Evolutionary conservation across 2,888 invertebrate species (phyloP).

Genomic region (Eledone cirrhosa): DNA sequence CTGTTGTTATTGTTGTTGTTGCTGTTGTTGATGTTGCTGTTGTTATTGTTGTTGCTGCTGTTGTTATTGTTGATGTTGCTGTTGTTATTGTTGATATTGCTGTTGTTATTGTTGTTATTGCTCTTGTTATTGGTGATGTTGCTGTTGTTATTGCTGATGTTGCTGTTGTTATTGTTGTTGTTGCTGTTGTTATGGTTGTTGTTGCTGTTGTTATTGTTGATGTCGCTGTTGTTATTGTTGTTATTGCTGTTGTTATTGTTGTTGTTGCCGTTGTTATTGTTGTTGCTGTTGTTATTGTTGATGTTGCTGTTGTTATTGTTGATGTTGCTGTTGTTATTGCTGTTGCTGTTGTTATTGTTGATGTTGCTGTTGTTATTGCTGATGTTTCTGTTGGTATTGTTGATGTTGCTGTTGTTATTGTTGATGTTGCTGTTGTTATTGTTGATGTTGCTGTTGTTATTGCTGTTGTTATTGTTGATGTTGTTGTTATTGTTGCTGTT

Average conservation of each 20-base stretch:
- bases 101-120: too few relatives aligned
- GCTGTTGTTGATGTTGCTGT: not conserved
- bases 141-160: too few relatives aligned
- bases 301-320: not conserved
- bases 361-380: too few relatives aligned
- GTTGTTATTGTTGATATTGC: too few relatives aligned
- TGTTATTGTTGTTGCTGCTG: slow-evolving; percentile 3
- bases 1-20: slow-evolving; percentile 9
- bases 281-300: not conserved
- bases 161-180: not conserved
- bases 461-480: too few relatives aligned
- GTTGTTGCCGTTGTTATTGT: not conserved
- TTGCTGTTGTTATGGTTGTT: too few relatives aligned
- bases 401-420: too few relatives aligned
- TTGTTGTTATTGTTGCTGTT: too few relatives aligned
- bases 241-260: not conserved
- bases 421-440: too few relatives aligned
- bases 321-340: slow-evolving; percentile 29
- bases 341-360: slow-evolving; percentile 31
- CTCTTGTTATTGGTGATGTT: too few relatives aligned
- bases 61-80: not conserved
- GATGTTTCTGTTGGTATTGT: too few relatives aligned
- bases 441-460: too few relatives aligned
- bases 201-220: not conserved
- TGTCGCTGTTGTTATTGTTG: not conserved